Conservation (phyloP, 2,888 invertebrate genomes). For the Creontiades dilutus region DNA sequence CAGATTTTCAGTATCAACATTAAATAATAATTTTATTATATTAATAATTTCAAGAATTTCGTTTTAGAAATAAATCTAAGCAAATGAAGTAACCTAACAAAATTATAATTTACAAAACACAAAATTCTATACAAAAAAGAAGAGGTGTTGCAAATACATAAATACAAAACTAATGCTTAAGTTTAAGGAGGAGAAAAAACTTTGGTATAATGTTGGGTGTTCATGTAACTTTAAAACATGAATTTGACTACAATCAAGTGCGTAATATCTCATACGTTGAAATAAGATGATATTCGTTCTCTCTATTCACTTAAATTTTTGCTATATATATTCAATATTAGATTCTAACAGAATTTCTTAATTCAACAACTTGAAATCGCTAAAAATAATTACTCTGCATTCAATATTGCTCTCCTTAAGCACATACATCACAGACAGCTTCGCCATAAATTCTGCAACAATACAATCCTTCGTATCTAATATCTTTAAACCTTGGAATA, state of each 20-base stretch:
- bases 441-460: conserved; percentile 55
- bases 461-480: conserved; percentile 24
- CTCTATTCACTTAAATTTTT: conserved; percentile 47
- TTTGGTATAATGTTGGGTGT: conserved; percentile 70
- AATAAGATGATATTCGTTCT: conserved; percentile 43
- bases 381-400: conserved; percentile 65
- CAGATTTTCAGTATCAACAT: conserved; percentile 56
- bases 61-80: conserved; percentile 48
- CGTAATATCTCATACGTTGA: conserved; percentile 48
- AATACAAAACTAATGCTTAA: conserved; percentile 53
- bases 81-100: conserved; percentile 42
- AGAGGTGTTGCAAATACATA: conserved; percentile 34
- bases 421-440: conserved; percentile 70
- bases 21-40: conserved; percentile 58
- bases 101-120: conserved; percentile 21
- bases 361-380: conserved; percentile 41
- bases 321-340: conserved; percentile 50
- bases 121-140: conserved; percentile 46
- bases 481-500: conserved; percentile 31
- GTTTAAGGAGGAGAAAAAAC: conserved; percentile 68
- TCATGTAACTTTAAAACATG: conserved; percentile 66
- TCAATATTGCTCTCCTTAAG: conserved; percentile 67
- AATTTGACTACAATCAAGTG: conserved; percentile 67
- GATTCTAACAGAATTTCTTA: conserved; percentile 66
- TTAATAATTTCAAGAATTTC: conserved; percentile 56